Evolutionary conservation across 2,797 vertebrate species (phyloP).

Genomic region (Pipistrellus pygmaeus): DNA sequence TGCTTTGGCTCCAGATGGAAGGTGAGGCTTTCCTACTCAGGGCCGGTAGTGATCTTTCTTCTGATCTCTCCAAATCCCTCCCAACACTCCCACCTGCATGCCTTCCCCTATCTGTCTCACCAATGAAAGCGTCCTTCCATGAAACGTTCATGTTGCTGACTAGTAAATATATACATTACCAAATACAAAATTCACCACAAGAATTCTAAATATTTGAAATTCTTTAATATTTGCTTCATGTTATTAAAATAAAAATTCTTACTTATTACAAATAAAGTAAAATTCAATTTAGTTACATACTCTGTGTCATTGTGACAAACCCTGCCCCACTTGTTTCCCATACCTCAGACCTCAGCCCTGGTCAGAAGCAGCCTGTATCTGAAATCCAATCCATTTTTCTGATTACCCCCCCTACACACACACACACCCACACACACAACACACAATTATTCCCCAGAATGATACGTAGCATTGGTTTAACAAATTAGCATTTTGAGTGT

Average conservation of each 20-base stretch:
- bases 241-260: background rate
- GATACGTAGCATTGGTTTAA: background rate
- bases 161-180: background rate
- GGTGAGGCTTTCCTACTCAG: background rate
- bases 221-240: background rate
- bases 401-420: background rate
- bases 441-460: background rate
- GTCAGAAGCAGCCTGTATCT: background rate
- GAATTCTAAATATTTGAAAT: background rate
- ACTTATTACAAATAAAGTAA: background rate
- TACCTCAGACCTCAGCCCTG: background rate
- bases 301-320: background rate
- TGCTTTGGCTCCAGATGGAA: background rate
- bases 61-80: background rate
- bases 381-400: background rate
- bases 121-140: background rate
- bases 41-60: background rate
- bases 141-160: background rate
- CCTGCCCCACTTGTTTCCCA: background rate
- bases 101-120: background rate
- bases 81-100: background rate
- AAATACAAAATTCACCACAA: background rate
- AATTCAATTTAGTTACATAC: background rate
- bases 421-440: too few species aligned
- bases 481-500: background rate